Conservation (phyloP, 1,140 invertebrate species). For the Gyrodactylus bullatarudis region DNA sequence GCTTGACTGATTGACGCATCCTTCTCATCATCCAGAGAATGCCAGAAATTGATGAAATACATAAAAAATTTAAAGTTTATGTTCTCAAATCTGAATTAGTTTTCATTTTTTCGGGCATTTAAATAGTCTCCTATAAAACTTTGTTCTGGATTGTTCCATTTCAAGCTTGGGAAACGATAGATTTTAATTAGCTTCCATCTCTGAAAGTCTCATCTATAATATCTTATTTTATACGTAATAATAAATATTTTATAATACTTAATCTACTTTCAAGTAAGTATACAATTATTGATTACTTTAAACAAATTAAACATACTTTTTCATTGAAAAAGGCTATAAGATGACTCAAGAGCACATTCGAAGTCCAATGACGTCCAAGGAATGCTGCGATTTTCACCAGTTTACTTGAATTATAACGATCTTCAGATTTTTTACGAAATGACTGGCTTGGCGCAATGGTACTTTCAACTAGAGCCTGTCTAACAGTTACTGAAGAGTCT, state of each 20-base stretch:
- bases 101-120: too few relatives aligned
- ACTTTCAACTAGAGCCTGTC: not conserved
- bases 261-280: not conserved
- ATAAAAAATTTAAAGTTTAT: too few relatives aligned
- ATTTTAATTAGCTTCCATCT: too few relatives aligned
- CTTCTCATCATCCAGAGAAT: too few relatives aligned
- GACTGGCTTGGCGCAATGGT: not conserved
- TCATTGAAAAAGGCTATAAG: constrained; percentile 4
- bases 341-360: not conserved
- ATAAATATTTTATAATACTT: not conserved
- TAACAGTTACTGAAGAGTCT: not conserved
- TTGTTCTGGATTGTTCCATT: too few relatives aligned
- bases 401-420: not conserved
- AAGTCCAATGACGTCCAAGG: not conserved
- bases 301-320: too few relatives aligned
- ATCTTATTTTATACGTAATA: not conserved
- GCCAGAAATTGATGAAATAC: too few relatives aligned
- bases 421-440: not conserved
- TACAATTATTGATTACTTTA: too few relatives aligned
- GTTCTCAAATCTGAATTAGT: too few relatives aligned
- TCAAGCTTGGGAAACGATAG: too few relatives aligned
- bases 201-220: not conserved
- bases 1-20: too few relatives aligned
- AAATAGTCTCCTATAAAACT: too few relatives aligned
- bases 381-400: not conserved